Conservation (phyloP, 2,113 vertebrate genomes). For the Arizona elegans region DNA sequence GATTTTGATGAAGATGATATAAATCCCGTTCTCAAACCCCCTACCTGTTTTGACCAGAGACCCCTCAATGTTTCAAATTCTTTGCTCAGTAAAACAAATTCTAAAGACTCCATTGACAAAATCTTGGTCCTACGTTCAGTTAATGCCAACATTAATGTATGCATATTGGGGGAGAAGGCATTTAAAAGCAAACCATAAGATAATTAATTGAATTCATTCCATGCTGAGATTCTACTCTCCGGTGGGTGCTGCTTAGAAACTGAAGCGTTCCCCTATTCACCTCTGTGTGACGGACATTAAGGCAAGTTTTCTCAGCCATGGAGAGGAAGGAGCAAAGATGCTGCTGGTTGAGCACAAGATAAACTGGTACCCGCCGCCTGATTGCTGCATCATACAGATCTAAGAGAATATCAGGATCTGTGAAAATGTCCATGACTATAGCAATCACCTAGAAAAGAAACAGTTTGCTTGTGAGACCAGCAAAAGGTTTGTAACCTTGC, state of each 20-base stretch:
- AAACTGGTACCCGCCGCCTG: slow-evolving; percentile 75
- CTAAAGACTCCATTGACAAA: neutral
- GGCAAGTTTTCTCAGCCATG: slow-evolving; percentile 54
- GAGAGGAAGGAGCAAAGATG: slow-evolving; percentile 57
- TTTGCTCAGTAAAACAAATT: neutral
- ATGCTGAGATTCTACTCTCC: neutral
- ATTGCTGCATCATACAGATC: slow-evolving; percentile 74
- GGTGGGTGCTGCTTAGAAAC: neutral
- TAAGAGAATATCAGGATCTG: slow-evolving; percentile 75
- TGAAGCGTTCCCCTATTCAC: slow-evolving; percentile 6
- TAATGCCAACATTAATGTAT: neutral
- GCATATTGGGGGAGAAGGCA: neutral
- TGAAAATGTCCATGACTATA: slow-evolving; percentile 80
- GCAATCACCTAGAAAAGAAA: slow-evolving; percentile 77
- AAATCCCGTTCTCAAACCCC: neutral
- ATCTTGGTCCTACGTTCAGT: neutral
- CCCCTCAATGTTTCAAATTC: neutral
- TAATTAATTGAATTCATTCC: neutral
- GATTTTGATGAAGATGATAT: neutral
- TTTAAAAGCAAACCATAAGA: neutral
- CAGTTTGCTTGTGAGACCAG: neutral
- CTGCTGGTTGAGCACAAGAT: slow-evolving; percentile 78
- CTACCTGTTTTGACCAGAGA: neutral
- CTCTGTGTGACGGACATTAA: slow-evolving; percentile 63
- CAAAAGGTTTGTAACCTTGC: neutral